Base-by-base conservation (phyloP, 1,140 invertebrate genomes). In the Centruroides vittatus region DNA sequence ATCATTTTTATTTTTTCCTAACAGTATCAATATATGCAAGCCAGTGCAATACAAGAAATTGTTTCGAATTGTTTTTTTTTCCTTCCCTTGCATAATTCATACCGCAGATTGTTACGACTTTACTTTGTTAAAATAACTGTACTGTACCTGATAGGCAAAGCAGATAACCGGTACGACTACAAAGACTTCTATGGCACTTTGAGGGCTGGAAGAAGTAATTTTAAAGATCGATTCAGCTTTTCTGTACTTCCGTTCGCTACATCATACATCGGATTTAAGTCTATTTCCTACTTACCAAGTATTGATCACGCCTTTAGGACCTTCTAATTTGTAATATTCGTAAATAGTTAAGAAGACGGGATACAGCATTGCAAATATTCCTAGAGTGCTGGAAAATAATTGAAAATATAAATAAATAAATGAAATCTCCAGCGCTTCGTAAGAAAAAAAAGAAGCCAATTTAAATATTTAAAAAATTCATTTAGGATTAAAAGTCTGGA, bases 151-250 rank as follows among this genome's bases (percentile, higher is more conserved):
- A 73, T 86, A 86, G 36, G 82, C 82, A 71, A 86, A 86, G 68
- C 82, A 86, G 65, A 86, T 82, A 5, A 82, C 79, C 48, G 85
- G 84, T 23, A 86, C 73, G 53, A 86, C 82, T 63, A 81, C 73
- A 65, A 86, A 78, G 3, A 83, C 71, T 72, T 85, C 79, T 5
- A 78, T 76, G 68, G 72, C 74, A 62, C 75, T 71, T 8, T 79
- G 72, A 11, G 83, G 83, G 64, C 78, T 78, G 73, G 54, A 70
- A 70, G 55, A 47, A 60, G 8, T 5, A 6, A 41, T 6, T 41
- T 41, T 41, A 6, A 41, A 8, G 8, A 41, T 41, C 41, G 41
- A 41, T 41, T 41, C 41, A 41, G 41, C 8, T 41, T 6, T 8
- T 41, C 8, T 41, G 41, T 41, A 41, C 5, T 5, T 41, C 5